Base-by-base conservation (phyloP, 2,888 invertebrate species). In the Caenorhabditis imperialis region DNA sequence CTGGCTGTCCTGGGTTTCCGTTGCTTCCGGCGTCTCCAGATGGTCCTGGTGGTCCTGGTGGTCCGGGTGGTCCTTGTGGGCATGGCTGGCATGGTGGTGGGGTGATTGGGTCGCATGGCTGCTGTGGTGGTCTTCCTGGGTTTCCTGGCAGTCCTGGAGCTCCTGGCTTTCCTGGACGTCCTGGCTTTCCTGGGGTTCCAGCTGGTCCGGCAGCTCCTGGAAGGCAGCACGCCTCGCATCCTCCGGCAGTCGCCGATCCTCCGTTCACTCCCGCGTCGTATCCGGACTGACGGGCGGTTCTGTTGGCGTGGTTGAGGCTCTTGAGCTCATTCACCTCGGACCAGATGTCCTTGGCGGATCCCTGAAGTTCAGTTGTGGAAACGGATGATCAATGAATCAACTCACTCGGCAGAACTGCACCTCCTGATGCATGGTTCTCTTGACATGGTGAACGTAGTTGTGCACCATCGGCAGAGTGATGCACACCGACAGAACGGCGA, bases 191-290 rank as follows among this genome's bases (percentile, higher is more conserved):
- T 42, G 79, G 77, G 37, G 69, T 71, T 70, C 80, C 80, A 14
- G 72, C 74, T 47, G 81, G 74, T 62, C 79, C 79, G 48, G 79
- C 65, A 37, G 79, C 77, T 69, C 79, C 79, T 47, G 79, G 79
- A 33, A 85, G 75, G 73, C 85, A 85, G 75, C 85, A 85, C 40
- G 80, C 79, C 25, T 80, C 81, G 63, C 85, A 85, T 33, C 75
- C 77, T 57, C 73, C 73, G 18, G 63, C 75, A 40, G 67, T 57
- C 38, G 62, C 73, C 16, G 62, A 42, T 61, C 69, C 73, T 70
- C 77, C 77, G 47, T 45, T 67, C 23, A 74, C 76, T 55, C 70
- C 78, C 35, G 65, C 71, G 42, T 74, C 78, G 45, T 79, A 79
- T 47, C 79, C 79, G 45, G 78, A 71, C 57, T 82, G 82, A 79